These are phyloP conservation scores for Amphilophus citrinellus DNA, from an alignment of 2,113 vertebrate species.

Conservation along the genomic window DNA sequence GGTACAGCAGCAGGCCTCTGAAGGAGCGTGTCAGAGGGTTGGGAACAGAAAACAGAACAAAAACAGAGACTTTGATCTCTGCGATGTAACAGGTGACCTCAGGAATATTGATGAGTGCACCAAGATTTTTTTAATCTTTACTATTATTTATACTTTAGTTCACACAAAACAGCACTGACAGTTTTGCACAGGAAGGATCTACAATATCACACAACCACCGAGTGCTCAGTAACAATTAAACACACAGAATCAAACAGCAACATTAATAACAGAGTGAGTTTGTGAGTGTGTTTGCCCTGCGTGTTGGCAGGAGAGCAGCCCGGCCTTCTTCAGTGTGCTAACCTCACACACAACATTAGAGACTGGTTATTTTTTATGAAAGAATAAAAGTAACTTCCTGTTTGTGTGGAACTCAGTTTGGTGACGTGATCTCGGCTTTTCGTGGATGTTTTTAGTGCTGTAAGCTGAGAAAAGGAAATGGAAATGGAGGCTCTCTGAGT, in stretches of 20 bases:
- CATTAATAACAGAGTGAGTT: fast-evolving
- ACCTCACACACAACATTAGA: background rate
- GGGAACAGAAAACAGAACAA: no score
- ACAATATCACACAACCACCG: no score
- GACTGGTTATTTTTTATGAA: fast-evolving
- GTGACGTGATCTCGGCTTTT: background rate
- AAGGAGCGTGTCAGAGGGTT: no score
- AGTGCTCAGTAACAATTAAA: no score
- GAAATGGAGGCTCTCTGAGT: background rate
- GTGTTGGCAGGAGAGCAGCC: background rate
- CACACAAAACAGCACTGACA: no score
- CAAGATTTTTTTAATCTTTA: no score
- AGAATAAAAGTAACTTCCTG: background rate
- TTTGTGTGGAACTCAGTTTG: background rate
- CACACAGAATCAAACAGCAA: background rate
- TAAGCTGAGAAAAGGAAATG: background rate
- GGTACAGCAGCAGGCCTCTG: no score
- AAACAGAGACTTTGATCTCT: no score
- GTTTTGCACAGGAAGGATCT: no score
- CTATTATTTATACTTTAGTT: no score
- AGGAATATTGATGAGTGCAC: no score
- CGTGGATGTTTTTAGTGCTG: background rate
- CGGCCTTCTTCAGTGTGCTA: background rate
- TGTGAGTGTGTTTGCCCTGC: background rate
- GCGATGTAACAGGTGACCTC: background rate